These are phyloP conservation scores for Portunus trituberculatus DNA, from an alignment of 1,140 invertebrate genomes.

Conservation along the genomic window DNA sequence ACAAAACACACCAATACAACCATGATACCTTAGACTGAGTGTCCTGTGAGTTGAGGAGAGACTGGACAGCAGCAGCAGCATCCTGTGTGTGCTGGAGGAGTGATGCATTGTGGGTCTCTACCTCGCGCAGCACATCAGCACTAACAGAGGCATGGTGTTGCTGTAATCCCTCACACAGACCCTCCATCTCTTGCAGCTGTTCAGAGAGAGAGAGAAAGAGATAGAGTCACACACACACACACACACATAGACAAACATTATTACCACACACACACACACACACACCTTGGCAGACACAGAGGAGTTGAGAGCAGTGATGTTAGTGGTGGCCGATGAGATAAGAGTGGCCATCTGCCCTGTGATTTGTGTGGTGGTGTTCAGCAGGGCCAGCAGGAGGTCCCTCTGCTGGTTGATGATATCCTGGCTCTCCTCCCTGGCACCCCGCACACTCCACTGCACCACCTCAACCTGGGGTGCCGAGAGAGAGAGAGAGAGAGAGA, in stretches of 20 bases:
- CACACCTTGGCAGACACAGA: neutral
- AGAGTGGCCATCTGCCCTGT: neutral
- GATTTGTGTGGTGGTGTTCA: neutral
- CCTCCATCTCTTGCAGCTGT: neutral
- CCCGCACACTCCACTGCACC: neutral
- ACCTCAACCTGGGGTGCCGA: neutral
- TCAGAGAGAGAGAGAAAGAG: neutral
- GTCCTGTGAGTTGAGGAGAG: neutral
- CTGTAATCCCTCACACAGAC: neutral
- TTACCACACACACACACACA: neutral
- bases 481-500: neutral
- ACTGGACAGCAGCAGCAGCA: neutral
- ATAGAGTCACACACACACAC: no score
- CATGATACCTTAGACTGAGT: neutral
- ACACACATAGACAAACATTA: no score
- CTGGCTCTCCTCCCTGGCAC: neutral
- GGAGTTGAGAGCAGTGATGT: neutral
- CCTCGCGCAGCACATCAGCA: neutral
- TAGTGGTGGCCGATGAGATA: neutral
- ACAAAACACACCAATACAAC: no score
- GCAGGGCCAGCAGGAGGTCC: neutral
- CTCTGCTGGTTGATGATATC: neutral
- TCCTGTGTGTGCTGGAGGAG: neutral
- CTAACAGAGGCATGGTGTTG: neutral
- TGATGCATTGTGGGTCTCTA: neutral